Evolutionary conservation across 2,113 vertebrate genomes (phyloP).

Genomic region (Salvelinus sp.): DNA sequence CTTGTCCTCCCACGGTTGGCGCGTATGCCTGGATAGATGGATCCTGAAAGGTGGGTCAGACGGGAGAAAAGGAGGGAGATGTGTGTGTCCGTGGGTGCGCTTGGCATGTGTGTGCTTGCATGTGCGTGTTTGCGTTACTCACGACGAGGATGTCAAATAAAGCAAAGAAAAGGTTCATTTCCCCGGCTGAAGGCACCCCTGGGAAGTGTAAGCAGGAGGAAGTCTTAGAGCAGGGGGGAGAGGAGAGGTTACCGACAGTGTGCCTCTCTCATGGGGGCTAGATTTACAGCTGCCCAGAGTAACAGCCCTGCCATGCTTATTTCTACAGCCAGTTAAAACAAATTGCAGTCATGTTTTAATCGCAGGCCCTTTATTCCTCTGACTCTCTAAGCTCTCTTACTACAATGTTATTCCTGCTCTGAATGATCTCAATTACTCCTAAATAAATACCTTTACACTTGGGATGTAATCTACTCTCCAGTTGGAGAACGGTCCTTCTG

Average conservation of each 20-base stretch:
- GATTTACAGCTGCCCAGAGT: constrained; percentile 69
- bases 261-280: constrained; percentile 51
- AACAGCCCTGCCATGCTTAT: constrained; percentile 70
- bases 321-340: constrained; percentile 78
- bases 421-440: constrained; percentile 55
- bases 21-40: constrained; percentile 33
- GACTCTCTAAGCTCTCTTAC: constrained; percentile 50
- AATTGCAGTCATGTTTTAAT: constrained; percentile 72
- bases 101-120: neutral
- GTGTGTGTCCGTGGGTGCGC: neutral
- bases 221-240: constrained; percentile 4
- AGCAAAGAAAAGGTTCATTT: constrained; percentile 70
- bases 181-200: constrained; percentile 67
- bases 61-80: constrained; percentile 22
- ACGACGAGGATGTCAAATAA: constrained; percentile 69
- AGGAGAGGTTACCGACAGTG: constrained; percentile 62
- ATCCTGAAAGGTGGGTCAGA: constrained; percentile 57
- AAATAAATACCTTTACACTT: constrained; percentile 68
- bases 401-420: constrained; percentile 61
- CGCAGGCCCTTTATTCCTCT: constrained; percentile 58
- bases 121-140: constrained; percentile 15
- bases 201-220: constrained; percentile 56
- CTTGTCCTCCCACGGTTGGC: constrained; percentile 60
- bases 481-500: constrained; percentile 38
- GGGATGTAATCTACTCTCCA: constrained; percentile 55